Evolutionary conservation across 2,797 vertebrate genomes (phyloP).

Genomic region (Alcedo atthis): DNA sequence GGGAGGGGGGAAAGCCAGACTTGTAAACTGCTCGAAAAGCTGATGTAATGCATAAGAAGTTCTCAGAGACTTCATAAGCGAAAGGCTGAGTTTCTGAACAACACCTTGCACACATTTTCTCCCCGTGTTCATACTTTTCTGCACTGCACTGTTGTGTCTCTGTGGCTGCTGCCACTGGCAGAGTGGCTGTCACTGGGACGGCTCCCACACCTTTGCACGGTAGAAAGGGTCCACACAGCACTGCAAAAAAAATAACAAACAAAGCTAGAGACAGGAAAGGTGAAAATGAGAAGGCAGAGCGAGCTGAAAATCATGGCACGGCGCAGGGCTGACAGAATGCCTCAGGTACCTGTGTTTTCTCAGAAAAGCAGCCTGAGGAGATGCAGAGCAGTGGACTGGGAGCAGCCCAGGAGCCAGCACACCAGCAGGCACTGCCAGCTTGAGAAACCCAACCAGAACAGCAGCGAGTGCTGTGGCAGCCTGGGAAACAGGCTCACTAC

Average conservation of each 20-base stretch:
- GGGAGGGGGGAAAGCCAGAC: neutral
- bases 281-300: neutral
- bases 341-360: neutral
- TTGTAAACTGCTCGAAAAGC: constrained; percentile 49
- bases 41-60: constrained; percentile 34
- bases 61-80: neutral
- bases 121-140: neutral
- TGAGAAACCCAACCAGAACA: constrained; percentile 45
- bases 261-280: neutral
- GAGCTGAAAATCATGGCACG: neutral
- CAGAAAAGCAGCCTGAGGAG: neutral
- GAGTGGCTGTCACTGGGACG: neutral
- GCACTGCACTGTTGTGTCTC: neutral
- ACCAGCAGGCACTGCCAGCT: constrained; percentile 45
- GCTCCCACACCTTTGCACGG: neutral
- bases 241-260: neutral
- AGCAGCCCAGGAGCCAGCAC: neutral
- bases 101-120: neutral
- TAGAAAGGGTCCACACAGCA: neutral
- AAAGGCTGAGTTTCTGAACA: neutral
- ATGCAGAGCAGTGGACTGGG: constrained; percentile 12
- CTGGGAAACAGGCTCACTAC: constrained; percentile 45
- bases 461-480: constrained; percentile 7
- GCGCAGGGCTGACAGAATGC: neutral
- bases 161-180: neutral